Conservation (phyloP, 2,888 invertebrate genomes). For the Brenthis ino region DNA sequence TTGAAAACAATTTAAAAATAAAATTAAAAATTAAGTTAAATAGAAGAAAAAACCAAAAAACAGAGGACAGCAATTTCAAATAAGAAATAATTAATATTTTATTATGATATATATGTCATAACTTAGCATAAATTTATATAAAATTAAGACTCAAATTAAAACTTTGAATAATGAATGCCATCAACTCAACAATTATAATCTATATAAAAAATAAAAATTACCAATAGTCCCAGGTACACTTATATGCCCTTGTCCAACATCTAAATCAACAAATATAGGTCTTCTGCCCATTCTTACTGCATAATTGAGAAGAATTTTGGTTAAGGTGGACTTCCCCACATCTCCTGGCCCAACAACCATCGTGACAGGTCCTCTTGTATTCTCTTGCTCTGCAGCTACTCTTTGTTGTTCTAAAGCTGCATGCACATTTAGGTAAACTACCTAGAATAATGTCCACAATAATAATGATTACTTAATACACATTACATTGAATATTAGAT, state of each 20-base stretch:
- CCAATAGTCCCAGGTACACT: slow-evolving; percentile 96
- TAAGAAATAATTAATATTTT: too few relatives aligned
- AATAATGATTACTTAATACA: neutral
- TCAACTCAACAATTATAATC: too few relatives aligned
- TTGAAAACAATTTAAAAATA: too few relatives aligned
- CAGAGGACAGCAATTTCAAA: too few relatives aligned
- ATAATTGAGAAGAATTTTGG: slow-evolving; percentile 94
- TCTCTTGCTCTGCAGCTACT: slow-evolving; percentile 88
- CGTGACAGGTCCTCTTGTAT: slow-evolving; percentile 89
- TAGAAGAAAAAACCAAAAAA: too few relatives aligned
- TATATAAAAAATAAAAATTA: neutral
- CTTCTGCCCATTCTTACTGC: slow-evolving; percentile 94
- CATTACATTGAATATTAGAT: neutral
- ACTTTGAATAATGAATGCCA: too few relatives aligned
- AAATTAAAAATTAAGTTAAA: too few relatives aligned
- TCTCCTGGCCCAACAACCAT: slow-evolving; percentile 97
- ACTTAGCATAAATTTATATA: too few relatives aligned
- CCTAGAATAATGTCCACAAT: slow-evolving; percentile 53
- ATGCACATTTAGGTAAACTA: slow-evolving; percentile 97
- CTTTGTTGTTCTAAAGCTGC: slow-evolving; percentile 96
- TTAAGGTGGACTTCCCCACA: slow-evolving; percentile 97
- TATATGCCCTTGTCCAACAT: slow-evolving; percentile 96
- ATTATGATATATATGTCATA: too few relatives aligned
- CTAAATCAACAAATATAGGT: slow-evolving; percentile 96
- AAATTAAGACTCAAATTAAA: too few relatives aligned